Evolutionary conservation across 35 echinoderm and acorn worm genomes (phyloP).

Genomic region (Strongylocentrotus purpuratus): DNA sequence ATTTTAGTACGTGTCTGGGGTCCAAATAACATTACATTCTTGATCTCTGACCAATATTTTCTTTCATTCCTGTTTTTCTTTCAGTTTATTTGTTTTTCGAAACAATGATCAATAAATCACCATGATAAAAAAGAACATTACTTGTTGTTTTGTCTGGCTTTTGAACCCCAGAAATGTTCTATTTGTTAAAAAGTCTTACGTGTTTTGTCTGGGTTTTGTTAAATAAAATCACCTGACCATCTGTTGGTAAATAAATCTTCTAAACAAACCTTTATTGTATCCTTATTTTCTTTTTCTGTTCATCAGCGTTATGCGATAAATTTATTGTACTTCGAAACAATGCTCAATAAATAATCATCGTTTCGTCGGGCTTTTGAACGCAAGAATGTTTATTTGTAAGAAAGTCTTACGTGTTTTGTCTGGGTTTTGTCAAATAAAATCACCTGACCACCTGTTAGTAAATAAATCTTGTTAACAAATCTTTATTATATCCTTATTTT

Average conservation of each 20-base stretch:
- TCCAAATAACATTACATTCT: not conserved
- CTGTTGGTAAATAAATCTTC: not conserved
- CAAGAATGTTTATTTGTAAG: not conserved
- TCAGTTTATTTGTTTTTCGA: no score
- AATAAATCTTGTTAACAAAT: not conserved
- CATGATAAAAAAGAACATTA: no score
- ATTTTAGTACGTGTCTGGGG: not conserved
- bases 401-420: not conserved
- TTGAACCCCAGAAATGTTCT: not conserved
- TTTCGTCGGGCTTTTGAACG: not conserved
- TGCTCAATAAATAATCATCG: not conserved
- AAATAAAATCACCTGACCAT: not conserved
- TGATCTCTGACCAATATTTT: no score
- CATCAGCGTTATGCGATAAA: not conserved
- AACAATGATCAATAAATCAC: not conserved
- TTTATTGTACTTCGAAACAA: not conserved
- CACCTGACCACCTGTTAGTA: not conserved
- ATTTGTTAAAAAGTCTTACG: not conserved
- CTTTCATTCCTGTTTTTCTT: no score
- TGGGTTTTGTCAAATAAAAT: not conserved
- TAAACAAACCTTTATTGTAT: not conserved
- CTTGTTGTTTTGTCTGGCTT: not conserved
- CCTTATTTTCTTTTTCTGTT: not conserved
- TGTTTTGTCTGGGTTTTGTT: not conserved
- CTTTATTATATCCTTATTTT: not conserved